Evolutionary conservation across 2,797 vertebrate genomes (phyloP).

Genomic region (Sebastes oblongus): DNA sequence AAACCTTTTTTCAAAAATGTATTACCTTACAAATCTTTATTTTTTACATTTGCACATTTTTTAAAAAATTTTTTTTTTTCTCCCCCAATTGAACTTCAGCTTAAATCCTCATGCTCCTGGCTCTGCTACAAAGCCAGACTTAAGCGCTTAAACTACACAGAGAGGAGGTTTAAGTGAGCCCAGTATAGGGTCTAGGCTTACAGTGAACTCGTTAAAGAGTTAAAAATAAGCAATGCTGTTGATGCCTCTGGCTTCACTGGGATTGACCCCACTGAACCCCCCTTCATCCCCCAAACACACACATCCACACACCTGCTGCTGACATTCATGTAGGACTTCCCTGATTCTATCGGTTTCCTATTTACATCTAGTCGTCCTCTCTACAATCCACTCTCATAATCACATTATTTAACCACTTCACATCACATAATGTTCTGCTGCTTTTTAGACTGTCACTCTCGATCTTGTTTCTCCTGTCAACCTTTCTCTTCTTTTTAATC

Average conservation of each 20-base stretch:
- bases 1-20: not conserved
- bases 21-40: not conserved
- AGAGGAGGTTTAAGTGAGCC: constrained; percentile 4
- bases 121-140: not conserved
- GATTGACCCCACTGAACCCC: constrained; percentile 62
- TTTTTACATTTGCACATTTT: not conserved
- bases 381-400: not conserved
- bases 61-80: too few species aligned
- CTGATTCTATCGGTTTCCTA: not conserved
- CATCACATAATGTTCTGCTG: not conserved
- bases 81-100: not conserved
- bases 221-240: constrained; percentile 82
- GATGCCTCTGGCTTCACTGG: constrained; percentile 62
- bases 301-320: constrained; percentile 62
- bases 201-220: constrained; percentile 80
- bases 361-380: not conserved
- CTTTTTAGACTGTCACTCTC: not conserved
- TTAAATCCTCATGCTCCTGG: not conserved
- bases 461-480: not conserved
- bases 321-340: constrained; percentile 58
- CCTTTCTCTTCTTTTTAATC: not conserved
- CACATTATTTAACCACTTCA: not conserved
- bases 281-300: constrained; percentile 41
- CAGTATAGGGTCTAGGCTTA: constrained; percentile 69
- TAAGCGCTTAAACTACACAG: not conserved